Evolutionary conservation across 2,113 vertebrate genomes (phyloP), one percentile per base, ranked within the genome.

Genomic region (Ceyx cyanopectus): DNA sequence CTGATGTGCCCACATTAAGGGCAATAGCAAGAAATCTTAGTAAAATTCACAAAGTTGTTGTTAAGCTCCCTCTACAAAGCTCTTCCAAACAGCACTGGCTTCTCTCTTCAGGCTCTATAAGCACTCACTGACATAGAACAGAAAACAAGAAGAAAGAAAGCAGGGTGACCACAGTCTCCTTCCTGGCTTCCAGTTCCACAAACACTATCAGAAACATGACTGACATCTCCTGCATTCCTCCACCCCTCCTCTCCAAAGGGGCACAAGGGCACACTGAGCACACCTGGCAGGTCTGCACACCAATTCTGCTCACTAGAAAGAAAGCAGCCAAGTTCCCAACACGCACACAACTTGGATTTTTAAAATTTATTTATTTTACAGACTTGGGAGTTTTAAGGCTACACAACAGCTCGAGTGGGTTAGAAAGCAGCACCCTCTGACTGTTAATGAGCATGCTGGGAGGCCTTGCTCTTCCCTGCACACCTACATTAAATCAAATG

Each of bases 281-380:
- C 1, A 1, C 0, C 1, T 1, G 15, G 50, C 21, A 37, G 16
- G 14, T 37, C 58, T 34, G 29, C 45, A 14, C 7, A 1, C 32
- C 18, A 53, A 34, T 81, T 32, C 70, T 76, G 29, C 57, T 70
- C 5, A 0, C 30, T 16, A 21, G 18, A 41, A 37, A 41, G 29
- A 30, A 7, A 40, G 46, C 29, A 9, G 30, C 3, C 1, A 20
- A 37, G 30, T 4, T 56, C 17, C 41, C 60, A 53, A 5, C 2
- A 17, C 4, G 46, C 48, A 27, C 8, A 8, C 0, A 1, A 5
- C 1, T 4, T 29, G 30, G 22, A 48, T 34, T 65, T 37, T 37
- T 37, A 37, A 37, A 37, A 37, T 37, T 37, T 37, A 37, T 37
- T 37, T 37, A 9, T 10, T 46, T 46, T 46, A 46, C 10, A 48